phyloP scores from a whole-genome alignment of 1,140 invertebrate species.

The Drosophila littoralis region DNA sequence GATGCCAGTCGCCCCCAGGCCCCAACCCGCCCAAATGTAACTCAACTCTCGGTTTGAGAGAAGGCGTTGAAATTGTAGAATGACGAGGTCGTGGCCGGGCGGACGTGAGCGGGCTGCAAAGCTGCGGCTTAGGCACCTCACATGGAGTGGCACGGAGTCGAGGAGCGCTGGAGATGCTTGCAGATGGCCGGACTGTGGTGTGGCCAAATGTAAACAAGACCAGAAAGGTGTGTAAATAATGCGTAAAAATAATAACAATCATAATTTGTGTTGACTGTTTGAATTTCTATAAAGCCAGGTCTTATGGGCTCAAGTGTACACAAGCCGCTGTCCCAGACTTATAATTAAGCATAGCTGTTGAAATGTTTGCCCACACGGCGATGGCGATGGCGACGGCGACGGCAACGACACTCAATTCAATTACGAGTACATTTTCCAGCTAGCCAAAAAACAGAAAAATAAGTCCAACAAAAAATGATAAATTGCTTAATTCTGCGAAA shows the following conservation, averaged over 20 bases:
- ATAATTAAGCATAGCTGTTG: slow-evolving; percentile 60
- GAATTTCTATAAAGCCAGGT: slow-evolving; percentile 25
- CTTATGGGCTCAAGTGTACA: slow-evolving; percentile 40
- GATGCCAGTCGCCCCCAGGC: slow-evolving; percentile 14
- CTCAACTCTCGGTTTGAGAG: slow-evolving; percentile 18
- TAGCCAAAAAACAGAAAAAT: slow-evolving; percentile 9
- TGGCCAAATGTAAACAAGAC: slow-evolving; percentile 56
- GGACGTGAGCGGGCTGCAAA: slow-evolving; percentile 54
- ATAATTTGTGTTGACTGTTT: slow-evolving; percentile 61
- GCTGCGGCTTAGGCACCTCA: slow-evolving; percentile 56
- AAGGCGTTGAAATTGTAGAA: slow-evolving; percentile 54
- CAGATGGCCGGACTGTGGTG: not conserved
- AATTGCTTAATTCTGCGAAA: slow-evolving; percentile 55
- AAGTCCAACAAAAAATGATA: slow-evolving; percentile 13
- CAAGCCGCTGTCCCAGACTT: slow-evolving; percentile 22
- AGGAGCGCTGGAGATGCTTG: slow-evolving; percentile 13
- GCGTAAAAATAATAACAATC: slow-evolving; percentile 67
- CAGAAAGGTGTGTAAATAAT: slow-evolving; percentile 66
- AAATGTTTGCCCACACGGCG: slow-evolving; percentile 53
- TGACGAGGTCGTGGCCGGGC: slow-evolving; percentile 44
- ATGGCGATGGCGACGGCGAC: not conserved
- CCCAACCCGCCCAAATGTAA: slow-evolving; percentile 30
- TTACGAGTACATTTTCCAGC: slow-evolving; percentile 48
- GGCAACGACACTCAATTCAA: slow-evolving; percentile 41
- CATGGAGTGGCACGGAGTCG: slow-evolving; percentile 10